Percentiles rank a stretch among this genome's conserved stretches.
Evolutionary conservation across 37 sponge, comb jelly and placozoan genomes (phyloP).

Genomic region (Mnemiopsis leidyi): DNA sequence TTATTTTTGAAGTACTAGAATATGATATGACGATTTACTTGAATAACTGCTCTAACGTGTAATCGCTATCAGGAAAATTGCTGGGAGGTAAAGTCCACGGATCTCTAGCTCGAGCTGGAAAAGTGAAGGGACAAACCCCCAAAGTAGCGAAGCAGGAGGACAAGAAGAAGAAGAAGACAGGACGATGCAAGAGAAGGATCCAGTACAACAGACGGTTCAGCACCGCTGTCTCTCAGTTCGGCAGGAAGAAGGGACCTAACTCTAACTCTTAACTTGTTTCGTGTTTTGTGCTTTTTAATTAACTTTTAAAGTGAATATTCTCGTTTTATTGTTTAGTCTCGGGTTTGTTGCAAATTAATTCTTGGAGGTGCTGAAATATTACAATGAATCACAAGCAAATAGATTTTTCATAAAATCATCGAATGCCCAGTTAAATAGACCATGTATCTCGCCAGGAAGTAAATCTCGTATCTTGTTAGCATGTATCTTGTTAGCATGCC

Average conservation of each 20-base stretch:
- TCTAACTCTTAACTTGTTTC: conserved; percentile 74
- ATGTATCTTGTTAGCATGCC: not conserved
- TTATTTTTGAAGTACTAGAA: no score
- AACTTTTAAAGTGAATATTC: not conserved
- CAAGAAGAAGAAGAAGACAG: conserved; percentile 99
- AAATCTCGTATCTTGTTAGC: no score
- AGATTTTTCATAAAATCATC: no score
- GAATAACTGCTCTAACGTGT: no score
- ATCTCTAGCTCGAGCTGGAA: conserved; percentile 98
- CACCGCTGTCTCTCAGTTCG: conserved; percentile 86
- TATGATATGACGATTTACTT: no score
- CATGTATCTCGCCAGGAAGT: no score
- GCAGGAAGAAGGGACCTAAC: conserved; percentile 91
- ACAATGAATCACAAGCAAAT: no score
- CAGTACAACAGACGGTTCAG: conserved; percentile 98
- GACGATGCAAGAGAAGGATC: conserved; percentile 94
- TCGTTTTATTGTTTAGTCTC: not conserved
- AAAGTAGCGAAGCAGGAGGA: conserved; percentile 93
- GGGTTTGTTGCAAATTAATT: no score
- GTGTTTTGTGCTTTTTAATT: not conserved
- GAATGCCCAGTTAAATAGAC: no score
- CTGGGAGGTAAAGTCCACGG: conserved; percentile 97
- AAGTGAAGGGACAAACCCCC: conserved; percentile 95
- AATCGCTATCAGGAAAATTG: conserved; percentile 43
- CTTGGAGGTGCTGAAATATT: no score